Base-by-base conservation (phyloP, 2,888 invertebrate genomes). In the Rhamphomyia laevipes region DNA sequence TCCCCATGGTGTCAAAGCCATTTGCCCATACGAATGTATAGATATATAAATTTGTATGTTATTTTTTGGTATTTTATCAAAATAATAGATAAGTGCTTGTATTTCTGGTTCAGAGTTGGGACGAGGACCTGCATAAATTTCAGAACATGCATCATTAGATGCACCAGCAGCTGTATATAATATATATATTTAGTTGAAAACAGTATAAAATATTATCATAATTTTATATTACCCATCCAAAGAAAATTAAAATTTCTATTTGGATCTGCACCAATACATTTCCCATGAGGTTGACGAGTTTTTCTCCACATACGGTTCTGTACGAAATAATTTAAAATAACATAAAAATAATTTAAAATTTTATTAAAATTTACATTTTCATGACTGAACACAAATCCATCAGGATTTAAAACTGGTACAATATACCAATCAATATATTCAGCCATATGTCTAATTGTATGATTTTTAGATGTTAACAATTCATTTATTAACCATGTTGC, bases 341-440 rank as follows among this genome's bases (percentile, higher is more conserved):
- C n/a, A n/a, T 4, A 21, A 21, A 4, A 21, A 42, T 30, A 11
- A 46, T 10, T n/a, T 10, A 6, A 13, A 21, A 4, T 11, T 27
- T 18, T 11, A n/a, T 18, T n/a, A n/a, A n/a, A n/a, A n/a, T n/a
- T 73, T 68, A 85, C 83, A 51, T 62, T 68, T 2, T 73, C 72
- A 58, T 81, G 81, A 0, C 81, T 77, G 59, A 78, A 83, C 2
- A 61, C 75, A 61, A 82, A 86, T n/a, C 86, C 86, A 68, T 86
- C 86, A 30, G 84, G 84, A 64, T 86, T 86, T 3, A 75, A 68
- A 0, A 81, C 77, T 0, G 86, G 86, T 50, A 87, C 73, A 52
- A 87, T 74, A 59, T 85, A 82, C 84, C 85, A 87, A 57, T 86
- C 81, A 55, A 81, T 80, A 48, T 73, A 73, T 53, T 83, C 77